Base-by-base conservation (phyloP, 2,797 vertebrate genomes). In the Melanotaenia maccullochi region DNA sequence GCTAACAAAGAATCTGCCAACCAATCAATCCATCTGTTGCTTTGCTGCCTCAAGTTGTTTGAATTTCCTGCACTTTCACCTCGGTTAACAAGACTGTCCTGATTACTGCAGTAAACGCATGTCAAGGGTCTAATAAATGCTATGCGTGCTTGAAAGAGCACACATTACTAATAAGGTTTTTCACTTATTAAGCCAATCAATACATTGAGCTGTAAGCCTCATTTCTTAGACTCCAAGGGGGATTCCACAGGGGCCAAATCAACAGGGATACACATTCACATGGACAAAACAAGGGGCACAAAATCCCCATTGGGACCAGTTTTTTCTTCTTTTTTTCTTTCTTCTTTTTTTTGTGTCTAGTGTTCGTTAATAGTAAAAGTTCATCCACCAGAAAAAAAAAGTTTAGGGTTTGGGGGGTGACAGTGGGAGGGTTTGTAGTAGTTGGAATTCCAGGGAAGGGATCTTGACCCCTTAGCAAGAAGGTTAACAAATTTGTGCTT, bases 401-500 rank as follows among this genome's bases (percentile, higher is more conserved):
- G 81, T 85, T 77, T 65, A 49, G 55, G 71, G 71, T 28, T 58
- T 68, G 71, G 74, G 76, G 74, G 74, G 44, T 70, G 73, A 72
- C 22, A 20, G 76, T 76, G 73, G 66, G 78, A 69, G 68, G 73
- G 71, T 64, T 68, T 51, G 36, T 35, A 62, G 71, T 36, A 28
- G 76, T 54, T 74, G 69, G 55, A 65, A 59, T 4, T 32, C 6
- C 56, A 73, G 61, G 69, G 77, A 76, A 68, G 75, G 76, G 81
- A 87, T 91, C 75, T 86, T 93, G 92, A 93, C 93, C 93, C 36
- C 83, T 83, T 76, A 55, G 66, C 78, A 78, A 82, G 87, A 92
- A 93, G 94, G 93, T 94, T 93, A 94, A 93, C 89, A 94, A 93
- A 94, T 92, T 93, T 93, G 83, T 75, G 88, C 90, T 91, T 93